These are phyloP conservation scores for Cerastis rubricosa DNA, from an alignment of 2,888 invertebrate genomes.

Conservation along the genomic window DNA sequence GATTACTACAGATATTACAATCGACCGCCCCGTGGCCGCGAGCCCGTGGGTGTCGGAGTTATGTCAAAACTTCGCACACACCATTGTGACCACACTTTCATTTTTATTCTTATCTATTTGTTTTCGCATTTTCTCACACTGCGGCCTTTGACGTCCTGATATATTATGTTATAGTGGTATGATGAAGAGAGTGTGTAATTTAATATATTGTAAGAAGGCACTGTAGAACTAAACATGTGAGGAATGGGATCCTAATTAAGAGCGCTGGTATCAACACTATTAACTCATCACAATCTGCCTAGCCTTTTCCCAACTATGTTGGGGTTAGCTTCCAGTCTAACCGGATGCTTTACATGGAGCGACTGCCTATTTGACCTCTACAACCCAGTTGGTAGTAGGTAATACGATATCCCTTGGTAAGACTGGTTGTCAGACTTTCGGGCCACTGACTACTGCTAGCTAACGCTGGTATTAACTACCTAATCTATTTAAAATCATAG, in stretches of 20 bases:
- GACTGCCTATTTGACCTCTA: no score
- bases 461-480: no score
- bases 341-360: no score
- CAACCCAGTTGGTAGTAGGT: no score
- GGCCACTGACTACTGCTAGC: no score
- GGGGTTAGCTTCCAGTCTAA: no score
- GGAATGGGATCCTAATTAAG: neutral
- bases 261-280: neutral
- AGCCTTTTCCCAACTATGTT: no score
- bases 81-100: conserved; percentile 58
- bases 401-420: no score
- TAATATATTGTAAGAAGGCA: neutral
- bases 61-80: conserved; percentile 49
- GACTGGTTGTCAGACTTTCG: no score
- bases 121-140: conserved; percentile 54
- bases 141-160: conserved; percentile 41
- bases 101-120: conserved; percentile 61
- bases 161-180: neutral
- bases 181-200: neutral
- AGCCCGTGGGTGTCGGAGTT: conserved; percentile 55
- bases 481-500: no score
- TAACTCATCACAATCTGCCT: no score
- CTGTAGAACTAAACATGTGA: neutral
- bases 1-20: conserved; percentile 49
- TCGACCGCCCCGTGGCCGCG: conserved; percentile 9